A percentile compares a stretch with the other conserved stretches of the same genome.
Conservation (phyloP, 2,888 invertebrate genomes). For the Margaritifera margaritifera region DNA sequence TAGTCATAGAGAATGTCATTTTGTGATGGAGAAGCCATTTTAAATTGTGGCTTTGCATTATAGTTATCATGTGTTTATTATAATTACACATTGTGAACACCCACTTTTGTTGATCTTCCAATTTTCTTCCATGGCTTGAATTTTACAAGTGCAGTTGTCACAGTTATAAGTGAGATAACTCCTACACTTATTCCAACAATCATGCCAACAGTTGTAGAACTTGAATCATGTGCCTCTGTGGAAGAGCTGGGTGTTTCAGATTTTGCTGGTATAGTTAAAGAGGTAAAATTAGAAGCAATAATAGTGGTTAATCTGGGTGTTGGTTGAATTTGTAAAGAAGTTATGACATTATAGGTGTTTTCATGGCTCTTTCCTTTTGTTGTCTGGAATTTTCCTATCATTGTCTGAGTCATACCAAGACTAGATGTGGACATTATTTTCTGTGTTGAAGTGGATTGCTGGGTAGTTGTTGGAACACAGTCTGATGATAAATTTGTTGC, state of each 20-base stretch:
- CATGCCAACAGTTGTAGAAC: slow-evolving; percentile 12
- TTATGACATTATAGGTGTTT: neutral
- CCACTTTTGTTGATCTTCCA: neutral
- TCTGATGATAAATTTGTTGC: neutral
- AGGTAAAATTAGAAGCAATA: neutral
- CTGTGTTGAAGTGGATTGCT: no score
- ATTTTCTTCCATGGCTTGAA: slow-evolving; percentile 81
- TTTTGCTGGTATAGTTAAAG: neutral
- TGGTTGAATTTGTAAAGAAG: neutral
- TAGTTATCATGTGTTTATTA: no score
- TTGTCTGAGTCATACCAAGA: no score
- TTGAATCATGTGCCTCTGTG: slow-evolving; percentile 5
- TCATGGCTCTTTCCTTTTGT: neutral
- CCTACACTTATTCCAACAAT: slow-evolving; percentile 16
- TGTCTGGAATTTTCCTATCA: neutral
- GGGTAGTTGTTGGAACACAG: no score
- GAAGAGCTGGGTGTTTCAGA: slow-evolving; percentile 1
- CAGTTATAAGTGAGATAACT: slow-evolving; percentile 14
- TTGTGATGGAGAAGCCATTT: no score
- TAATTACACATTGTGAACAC: neutral
- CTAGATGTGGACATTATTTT: no score
- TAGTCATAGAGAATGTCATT: no score
- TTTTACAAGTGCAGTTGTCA: slow-evolving; percentile 1
- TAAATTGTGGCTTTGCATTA: no score
- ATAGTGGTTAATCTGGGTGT: neutral